These are phyloP conservation scores for Pemphigus obesinymphae DNA, from an alignment of 1,140 invertebrate species.

Conservation along the genomic window DNA sequence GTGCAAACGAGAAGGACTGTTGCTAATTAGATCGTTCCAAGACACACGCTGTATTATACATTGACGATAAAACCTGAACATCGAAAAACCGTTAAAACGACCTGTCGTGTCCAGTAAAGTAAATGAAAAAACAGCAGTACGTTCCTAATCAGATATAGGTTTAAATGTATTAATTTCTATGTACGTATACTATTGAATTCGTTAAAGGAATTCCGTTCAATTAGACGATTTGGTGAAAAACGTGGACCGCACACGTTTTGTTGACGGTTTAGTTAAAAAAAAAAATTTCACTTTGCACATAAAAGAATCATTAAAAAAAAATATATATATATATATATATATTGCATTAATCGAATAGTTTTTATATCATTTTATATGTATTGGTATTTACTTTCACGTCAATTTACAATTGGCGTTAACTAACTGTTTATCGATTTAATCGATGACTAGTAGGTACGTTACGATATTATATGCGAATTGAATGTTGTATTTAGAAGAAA, in stretches of 20 bases:
- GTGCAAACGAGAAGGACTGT: not conserved
- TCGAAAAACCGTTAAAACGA: constrained; percentile 3
- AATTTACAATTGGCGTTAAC: not conserved
- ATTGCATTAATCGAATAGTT: too few relatives aligned
- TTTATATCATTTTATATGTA: too few relatives aligned
- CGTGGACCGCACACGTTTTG: too few relatives aligned
- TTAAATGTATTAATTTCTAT: too few relatives aligned
- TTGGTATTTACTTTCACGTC: not conserved
- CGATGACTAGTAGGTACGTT: not conserved
- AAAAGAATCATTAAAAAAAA: too few relatives aligned
- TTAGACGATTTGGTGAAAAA: too few relatives aligned
- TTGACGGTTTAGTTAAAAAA: too few relatives aligned
- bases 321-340: too few relatives aligned
- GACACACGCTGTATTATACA: too few relatives aligned
- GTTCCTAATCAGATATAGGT: not conserved
- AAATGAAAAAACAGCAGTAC: not conserved
- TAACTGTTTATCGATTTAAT: not conserved
- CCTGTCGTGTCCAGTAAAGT: not conserved
- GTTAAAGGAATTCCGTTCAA: too few relatives aligned
- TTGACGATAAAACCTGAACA: not conserved
- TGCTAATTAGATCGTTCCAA: not conserved
- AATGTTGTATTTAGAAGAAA: not conserved
- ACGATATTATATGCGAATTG: not conserved
- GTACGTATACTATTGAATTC: too few relatives aligned
- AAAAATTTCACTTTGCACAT: too few relatives aligned